A percentile compares a stretch with the other conserved stretches of the same genome.
Evolutionary conservation across 2,113 vertebrate genomes (phyloP).

Genomic region (Oxyruncus cristatus): DNA sequence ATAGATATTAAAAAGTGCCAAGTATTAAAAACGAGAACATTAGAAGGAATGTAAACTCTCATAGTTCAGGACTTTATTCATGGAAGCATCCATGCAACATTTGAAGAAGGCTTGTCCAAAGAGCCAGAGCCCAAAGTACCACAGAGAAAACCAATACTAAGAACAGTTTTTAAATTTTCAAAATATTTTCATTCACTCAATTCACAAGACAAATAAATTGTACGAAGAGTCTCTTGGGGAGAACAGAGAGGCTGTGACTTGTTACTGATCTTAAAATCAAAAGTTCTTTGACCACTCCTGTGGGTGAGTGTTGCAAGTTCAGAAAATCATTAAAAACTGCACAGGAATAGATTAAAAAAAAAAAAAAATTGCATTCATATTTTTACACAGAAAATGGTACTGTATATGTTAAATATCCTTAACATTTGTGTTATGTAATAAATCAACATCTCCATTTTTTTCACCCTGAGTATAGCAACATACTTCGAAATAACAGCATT

Average conservation of each 20-base stretch:
- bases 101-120: neutral
- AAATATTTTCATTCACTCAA: neutral
- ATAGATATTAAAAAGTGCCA: neutral
- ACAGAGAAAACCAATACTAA: neutral
- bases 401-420: neutral
- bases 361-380: neutral
- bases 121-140: neutral
- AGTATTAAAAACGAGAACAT: neutral
- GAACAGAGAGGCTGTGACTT: neutral
- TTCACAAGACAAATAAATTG: neutral
- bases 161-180: neutral
- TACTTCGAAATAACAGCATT: neutral
- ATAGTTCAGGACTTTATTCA: neutral
- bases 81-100: rapidly evolving
- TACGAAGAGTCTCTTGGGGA: neutral
- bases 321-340: neutral
- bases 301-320: neutral
- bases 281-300: neutral
- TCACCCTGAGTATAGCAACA: neutral
- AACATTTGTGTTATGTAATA: neutral
- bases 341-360: neutral
- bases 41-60: neutral
- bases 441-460: neutral
- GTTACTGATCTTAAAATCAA: neutral
- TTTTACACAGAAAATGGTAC: neutral